These are phyloP conservation scores for Clunio marinus DNA, from an alignment of 2,888 invertebrate genomes.

Conservation along the genomic window DNA sequence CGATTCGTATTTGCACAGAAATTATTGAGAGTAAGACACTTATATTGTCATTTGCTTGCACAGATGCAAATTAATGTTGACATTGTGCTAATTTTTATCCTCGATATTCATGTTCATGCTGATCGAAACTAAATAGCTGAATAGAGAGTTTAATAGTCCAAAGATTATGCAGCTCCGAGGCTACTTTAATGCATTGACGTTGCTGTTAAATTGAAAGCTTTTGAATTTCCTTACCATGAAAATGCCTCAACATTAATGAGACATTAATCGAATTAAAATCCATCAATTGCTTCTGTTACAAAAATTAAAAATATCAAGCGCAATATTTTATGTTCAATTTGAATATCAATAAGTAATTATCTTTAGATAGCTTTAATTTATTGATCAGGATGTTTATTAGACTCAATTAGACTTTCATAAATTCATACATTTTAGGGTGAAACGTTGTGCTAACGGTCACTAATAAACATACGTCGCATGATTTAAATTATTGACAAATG, in stretches of 20 bases:
- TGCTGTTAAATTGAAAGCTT: not conserved
- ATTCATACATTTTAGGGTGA: not conserved
- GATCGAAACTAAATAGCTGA: not conserved
- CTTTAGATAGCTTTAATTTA: not conserved
- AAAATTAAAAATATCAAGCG: not conserved
- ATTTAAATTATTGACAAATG: not conserved
- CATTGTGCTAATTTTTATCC: slow-evolving; percentile 36
- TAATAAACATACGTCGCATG: not conserved
- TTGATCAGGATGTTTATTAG: slow-evolving; percentile 24
- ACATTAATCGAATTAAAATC: not conserved
- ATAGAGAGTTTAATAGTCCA: too few species aligned
- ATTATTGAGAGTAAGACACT: too few species aligned
- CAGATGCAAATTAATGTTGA: slow-evolving; percentile 33
- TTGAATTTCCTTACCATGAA: not conserved
- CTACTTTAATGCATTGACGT: too few species aligned
- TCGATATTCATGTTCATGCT: not conserved
- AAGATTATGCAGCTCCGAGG: too few species aligned
- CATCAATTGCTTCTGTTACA: not conserved
- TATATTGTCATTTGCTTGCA: not conserved
- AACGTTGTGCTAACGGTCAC: slow-evolving; percentile 8
- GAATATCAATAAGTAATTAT: slow-evolving; percentile 5
- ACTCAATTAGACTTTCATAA: slow-evolving; percentile 18
- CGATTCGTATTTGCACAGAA: not conserved
- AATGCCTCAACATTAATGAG: too few species aligned
- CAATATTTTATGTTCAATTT: not conserved